A percentile compares a stretch with the other conserved stretches of the same genome.
Conservation (phyloP, 2,888 invertebrate genomes). For the Diarsia mendica region DNA sequence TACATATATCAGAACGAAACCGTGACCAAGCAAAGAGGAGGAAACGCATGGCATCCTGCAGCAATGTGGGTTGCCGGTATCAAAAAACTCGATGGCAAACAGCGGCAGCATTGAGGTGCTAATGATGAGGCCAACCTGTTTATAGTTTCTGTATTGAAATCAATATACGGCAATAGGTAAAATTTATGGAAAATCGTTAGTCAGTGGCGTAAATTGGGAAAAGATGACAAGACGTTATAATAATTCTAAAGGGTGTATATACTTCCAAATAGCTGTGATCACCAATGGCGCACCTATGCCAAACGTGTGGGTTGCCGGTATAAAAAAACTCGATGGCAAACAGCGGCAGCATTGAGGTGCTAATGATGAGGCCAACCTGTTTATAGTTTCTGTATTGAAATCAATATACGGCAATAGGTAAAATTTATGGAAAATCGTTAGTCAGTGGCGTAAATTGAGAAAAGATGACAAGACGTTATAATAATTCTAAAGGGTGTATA, state of each 20-base stretch:
- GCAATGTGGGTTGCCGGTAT: neutral
- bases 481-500: too few relatives aligned
- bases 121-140: neutral
- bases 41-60: neutral
- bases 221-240: slow-evolving; percentile 1
- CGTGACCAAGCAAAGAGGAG: neutral
- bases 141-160: slow-evolving; percentile 7
- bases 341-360: neutral
- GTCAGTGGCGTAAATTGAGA: neutral
- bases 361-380: neutral
- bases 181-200: neutral
- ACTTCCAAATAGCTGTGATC: neutral
- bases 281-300: neutral
- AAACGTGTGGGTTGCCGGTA: neutral
- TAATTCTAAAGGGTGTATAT: too few relatives aligned
- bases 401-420: neutral
- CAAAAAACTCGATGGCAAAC: neutral
- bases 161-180: neutral
- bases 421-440: neutral
- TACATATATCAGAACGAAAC: neutral
- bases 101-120: neutral
- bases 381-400: slow-evolving; percentile 4
- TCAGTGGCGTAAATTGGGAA: neutral
- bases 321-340: neutral
- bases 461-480: slow-evolving; percentile 2